Evolutionary conservation across 2,888 invertebrate species (phyloP), one percentile per base, ranked within the genome.

Genomic region (Eupithecia exiguata): DNA sequence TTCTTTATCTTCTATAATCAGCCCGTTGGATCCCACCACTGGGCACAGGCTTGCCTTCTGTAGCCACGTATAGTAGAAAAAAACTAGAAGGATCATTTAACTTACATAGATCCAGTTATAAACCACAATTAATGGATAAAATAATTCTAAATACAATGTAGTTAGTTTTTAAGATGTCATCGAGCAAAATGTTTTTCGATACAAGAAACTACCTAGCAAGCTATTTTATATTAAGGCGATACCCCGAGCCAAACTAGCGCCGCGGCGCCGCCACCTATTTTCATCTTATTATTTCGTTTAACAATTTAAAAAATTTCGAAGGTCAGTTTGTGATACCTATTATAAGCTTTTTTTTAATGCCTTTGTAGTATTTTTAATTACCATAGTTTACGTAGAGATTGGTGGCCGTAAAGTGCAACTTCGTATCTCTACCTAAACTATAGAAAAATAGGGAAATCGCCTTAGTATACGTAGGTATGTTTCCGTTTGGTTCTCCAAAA

Each of bases 401-500:
- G n/a, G n/a, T n/a, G n/a, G n/a, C n/a, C n/a, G n/a, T n/a, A n/a
- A n/a, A n/a, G n/a, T n/a, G n/a, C n/a, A n/a, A n/a, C n/a, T n/a
- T n/a, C n/a, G n/a, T n/a, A n/a, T n/a, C n/a, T n/a, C n/a, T n/a
- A n/a, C n/a, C n/a, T n/a, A n/a, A n/a, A n/a, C n/a, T n/a, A n/a
- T n/a, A n/a, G n/a, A n/a, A n/a, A n/a, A n/a, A n/a, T n/a, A n/a
- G n/a, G n/a, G n/a, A n/a, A n/a, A n/a, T n/a, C n/a, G n/a, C n/a
- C n/a, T n/a, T n/a, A n/a, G n/a, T 25, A 53, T 4, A 53, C 21
- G 58, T 14, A 25, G 25, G 53, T 53, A n/a, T 7, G 58, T 14
- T 25, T 58, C 58, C 58, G 58, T 58, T 58, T 58, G 25, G 58
- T 58, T 58, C 58, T 58, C 14, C 58, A n/a, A 53, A 49, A 49